A percentile compares a stretch with the other conserved stretches of the same genome.
These are phyloP conservation scores for Crematogaster levior DNA, from an alignment of 2,888 invertebrate genomes.

Conservation along the genomic window DNA sequence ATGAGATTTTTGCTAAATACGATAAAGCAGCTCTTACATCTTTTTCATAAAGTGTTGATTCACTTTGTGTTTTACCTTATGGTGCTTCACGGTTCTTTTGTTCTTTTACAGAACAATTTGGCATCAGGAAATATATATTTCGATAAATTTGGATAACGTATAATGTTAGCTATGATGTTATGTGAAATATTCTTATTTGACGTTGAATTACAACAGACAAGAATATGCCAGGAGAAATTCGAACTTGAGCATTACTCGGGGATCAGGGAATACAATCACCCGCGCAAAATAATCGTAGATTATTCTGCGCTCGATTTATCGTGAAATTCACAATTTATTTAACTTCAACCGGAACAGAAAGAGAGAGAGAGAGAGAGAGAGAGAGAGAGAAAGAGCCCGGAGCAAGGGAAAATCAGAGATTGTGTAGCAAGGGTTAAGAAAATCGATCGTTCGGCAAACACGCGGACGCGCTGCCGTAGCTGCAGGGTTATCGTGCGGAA, in stretches of 20 bases:
- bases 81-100: not conserved
- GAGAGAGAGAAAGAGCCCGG: not conserved
- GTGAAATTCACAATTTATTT: constrained; percentile 58
- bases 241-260: constrained; percentile 15
- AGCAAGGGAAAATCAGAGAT: constrained; percentile 33
- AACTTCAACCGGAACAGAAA: constrained; percentile 39
- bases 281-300: constrained; percentile 57
- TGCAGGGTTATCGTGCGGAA: constrained; percentile 57
- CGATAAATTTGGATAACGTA: constrained; percentile 30
- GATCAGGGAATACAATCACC: constrained; percentile 49
- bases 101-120: not conserved
- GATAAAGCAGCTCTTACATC: not conserved
- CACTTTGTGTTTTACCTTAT: not conserved
- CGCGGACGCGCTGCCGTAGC: constrained; percentile 44
- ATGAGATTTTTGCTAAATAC: constrained; percentile 7
- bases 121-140: constrained; percentile 23
- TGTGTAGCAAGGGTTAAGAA: constrained; percentile 53
- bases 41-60: not conserved
- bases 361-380: not conserved
- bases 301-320: constrained; percentile 58
- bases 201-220: constrained; percentile 39
- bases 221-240: constrained; percentile 46
- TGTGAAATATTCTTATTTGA: constrained; percentile 36
- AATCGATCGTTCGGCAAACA: constrained; percentile 60
- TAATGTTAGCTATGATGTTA: constrained; percentile 25